Percentiles rank a stretch among this genome's conserved stretches.
phyloP scores from a whole-genome alignment of 1,140 invertebrate genomes.

The Telenomus remus region DNA sequence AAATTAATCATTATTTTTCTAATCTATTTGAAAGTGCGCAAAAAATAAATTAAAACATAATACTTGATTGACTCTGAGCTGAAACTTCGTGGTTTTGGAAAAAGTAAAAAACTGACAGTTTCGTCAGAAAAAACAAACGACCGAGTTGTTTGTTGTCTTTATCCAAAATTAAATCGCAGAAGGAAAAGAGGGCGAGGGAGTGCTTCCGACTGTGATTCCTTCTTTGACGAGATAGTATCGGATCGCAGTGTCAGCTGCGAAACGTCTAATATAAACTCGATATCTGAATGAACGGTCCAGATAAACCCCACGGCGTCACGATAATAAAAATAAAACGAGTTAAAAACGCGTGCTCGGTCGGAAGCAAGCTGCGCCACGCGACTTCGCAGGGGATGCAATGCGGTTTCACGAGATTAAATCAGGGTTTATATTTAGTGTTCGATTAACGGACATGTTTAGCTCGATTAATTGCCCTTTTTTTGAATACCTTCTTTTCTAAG shows the following conservation, averaged over 20 bases:
- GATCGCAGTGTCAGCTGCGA: slow-evolving; percentile 33
- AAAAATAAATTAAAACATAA: too few species aligned
- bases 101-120: too few species aligned
- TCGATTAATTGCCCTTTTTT: too few species aligned
- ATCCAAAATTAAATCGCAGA: too few species aligned
- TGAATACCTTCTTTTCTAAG: too few species aligned
- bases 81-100: too few species aligned
- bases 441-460: not conserved
- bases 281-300: slow-evolving; percentile 20
- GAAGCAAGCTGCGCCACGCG: slow-evolving; percentile 39
- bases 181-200: slow-evolving; percentile 16
- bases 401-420: not conserved
- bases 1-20: too few species aligned
- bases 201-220: slow-evolving; percentile 45
- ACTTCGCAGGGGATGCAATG: slow-evolving; percentile 22
- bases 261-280: slow-evolving; percentile 27
- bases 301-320: slow-evolving; percentile 19
- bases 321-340: slow-evolving; percentile 34
- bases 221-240: slow-evolving; percentile 16
- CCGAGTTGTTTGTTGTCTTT: too few species aligned
- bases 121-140: too few species aligned
- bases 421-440: slow-evolving; percentile 24
- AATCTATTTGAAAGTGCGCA: too few species aligned
- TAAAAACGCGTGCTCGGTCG: slow-evolving; percentile 8
- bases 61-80: too few species aligned